These are phyloP conservation scores for Progne subis DNA, from an alignment of 2,113 vertebrate genomes.

Conservation along the genomic window DNA sequence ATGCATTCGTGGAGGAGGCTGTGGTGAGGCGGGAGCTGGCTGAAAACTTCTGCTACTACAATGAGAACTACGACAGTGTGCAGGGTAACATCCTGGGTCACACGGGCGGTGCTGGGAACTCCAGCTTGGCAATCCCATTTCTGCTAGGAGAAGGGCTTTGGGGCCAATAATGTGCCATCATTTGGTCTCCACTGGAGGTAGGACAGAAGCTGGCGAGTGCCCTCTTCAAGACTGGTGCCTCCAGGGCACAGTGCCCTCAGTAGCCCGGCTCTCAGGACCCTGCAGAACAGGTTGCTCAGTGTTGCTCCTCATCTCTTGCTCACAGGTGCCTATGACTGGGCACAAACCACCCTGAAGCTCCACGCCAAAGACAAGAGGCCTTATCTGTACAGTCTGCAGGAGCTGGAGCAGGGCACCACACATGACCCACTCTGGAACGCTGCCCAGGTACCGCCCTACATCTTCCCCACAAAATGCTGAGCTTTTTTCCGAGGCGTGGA, in stretches of 20 bases:
- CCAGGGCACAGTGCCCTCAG: background rate
- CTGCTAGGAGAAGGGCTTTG: background rate
- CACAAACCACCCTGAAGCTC: slow-evolving; percentile 82
- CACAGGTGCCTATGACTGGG: slow-evolving; percentile 79
- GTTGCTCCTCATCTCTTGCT: background rate
- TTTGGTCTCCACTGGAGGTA: background rate
- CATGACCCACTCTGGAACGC: slow-evolving; percentile 87
- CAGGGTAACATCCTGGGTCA: slow-evolving; percentile 59
- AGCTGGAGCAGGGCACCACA: slow-evolving; percentile 81
- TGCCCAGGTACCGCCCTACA: slow-evolving; percentile 74
- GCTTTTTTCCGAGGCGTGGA: rapidly evolving
- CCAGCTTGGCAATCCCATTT: background rate
- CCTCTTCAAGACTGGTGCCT: background rate
- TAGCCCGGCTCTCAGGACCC: background rate
- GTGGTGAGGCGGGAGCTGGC: slow-evolving; percentile 88
- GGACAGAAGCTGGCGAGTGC: background rate
- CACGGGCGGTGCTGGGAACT: background rate
- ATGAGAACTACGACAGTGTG: slow-evolving; percentile 84
- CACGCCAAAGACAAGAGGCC: slow-evolving; percentile 80
- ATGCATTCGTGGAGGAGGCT: slow-evolving; percentile 83
- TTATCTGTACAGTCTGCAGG: slow-evolving; percentile 74
- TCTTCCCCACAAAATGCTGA: background rate
- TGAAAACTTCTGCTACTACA: slow-evolving; percentile 93
- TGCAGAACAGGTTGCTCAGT: background rate
- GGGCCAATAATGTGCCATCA: background rate